A percentile compares a stretch with the other conserved stretches of the same genome.
phyloP scores from a whole-genome alignment of 2,888 invertebrate species.

The Metellina segmentata region DNA sequence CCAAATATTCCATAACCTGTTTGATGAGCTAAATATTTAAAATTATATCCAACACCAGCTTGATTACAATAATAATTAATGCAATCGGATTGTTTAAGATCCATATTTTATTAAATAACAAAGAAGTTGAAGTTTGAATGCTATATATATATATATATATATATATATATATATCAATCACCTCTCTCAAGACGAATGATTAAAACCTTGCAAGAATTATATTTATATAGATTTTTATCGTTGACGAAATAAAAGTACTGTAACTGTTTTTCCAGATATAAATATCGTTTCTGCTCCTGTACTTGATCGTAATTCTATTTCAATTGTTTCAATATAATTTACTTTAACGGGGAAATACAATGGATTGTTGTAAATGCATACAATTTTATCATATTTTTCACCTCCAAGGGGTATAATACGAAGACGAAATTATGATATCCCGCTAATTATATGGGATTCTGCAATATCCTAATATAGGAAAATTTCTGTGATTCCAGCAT shows the following conservation, averaged over 20 bases:
- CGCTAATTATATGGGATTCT: conserved; percentile 27
- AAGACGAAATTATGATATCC: background rate
- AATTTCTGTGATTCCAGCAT: conserved; percentile 55
- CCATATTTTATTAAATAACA: background rate
- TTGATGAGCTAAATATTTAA: conserved; percentile 12
- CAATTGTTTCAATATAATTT: conserved; percentile 40
- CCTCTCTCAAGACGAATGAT: no score
- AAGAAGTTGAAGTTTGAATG: background rate
- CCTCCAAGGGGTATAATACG: conserved; percentile 31
- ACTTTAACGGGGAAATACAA: conserved; percentile 39
- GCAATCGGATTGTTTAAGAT: background rate
- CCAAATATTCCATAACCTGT: conserved; percentile 38
- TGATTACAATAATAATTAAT: background rate
- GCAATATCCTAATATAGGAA: conserved; percentile 34
- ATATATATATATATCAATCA: no score
- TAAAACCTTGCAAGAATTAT: no score
- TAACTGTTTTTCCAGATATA: conserved; percentile 30
- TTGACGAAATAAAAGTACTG: conserved; percentile 33
- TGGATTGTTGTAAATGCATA: conserved; percentile 16
- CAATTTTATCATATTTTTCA: no score
- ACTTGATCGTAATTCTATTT: no score
- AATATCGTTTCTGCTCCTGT: conserved; percentile 32
- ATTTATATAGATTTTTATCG: no score
- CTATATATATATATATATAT: no score
- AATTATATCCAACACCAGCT: background rate